Percentiles rank a stretch among this genome's conserved stretches.
Evolutionary conservation across 2,113 vertebrate species (phyloP).

Genomic region (Chascanopsetta lugubris): DNA sequence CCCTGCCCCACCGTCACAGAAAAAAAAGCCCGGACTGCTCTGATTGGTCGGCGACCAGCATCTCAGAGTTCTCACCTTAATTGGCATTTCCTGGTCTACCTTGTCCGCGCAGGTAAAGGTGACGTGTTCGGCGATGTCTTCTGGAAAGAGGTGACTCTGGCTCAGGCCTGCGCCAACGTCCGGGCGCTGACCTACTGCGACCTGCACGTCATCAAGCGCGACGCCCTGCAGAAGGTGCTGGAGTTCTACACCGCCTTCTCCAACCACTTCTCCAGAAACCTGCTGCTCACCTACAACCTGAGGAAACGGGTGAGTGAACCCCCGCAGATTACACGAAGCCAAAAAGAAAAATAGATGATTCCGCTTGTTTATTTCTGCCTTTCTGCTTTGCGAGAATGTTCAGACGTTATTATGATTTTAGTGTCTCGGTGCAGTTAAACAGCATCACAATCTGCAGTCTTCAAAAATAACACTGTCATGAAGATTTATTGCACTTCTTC

Average conservation of each 20-base stretch:
- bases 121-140: conserved; percentile 99
- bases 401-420: too few relatives aligned
- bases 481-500: too few relatives aligned
- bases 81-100: not conserved
- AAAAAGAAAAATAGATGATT: not conserved
- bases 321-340: not conserved
- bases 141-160: conserved; percentile 97
- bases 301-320: conserved; percentile 89
- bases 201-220: conserved; percentile 97
- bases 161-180: conserved; percentile 96
- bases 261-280: conserved; percentile 97
- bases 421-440: too few relatives aligned
- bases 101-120: conserved; percentile 87
- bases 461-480: too few relatives aligned
- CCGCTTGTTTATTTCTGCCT: too few relatives aligned
- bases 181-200: conserved; percentile 98
- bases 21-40: too few relatives aligned
- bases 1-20: too few relatives aligned
- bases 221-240: conserved; percentile 97
- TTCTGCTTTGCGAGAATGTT: too few relatives aligned
- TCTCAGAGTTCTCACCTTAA: too few relatives aligned
- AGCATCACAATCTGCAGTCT: too few relatives aligned
- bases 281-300: conserved; percentile 97
- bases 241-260: conserved; percentile 99
- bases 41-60: too few relatives aligned